phyloP scores from a whole-genome alignment of 2,888 invertebrate genomes.

The Dryobota labecula region DNA sequence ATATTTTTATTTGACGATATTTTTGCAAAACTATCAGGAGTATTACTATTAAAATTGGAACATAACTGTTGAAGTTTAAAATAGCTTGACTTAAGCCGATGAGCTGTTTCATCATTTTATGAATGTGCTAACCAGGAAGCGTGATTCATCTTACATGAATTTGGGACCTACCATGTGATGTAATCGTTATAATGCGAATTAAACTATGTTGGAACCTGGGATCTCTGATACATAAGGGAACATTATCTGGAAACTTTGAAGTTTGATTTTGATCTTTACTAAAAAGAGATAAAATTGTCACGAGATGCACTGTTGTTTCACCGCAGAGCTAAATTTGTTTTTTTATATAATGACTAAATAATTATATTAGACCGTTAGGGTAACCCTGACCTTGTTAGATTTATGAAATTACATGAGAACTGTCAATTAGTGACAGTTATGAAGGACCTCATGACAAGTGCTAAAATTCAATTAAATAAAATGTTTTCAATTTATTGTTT shows the following conservation, averaged over 20 bases:
- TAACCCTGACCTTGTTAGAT: background rate
- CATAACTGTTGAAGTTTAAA: background rate
- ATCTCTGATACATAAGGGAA: background rate
- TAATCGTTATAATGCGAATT: conserved; percentile 55
- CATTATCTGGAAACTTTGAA: background rate
- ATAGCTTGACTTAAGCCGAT: conserved; percentile 25
- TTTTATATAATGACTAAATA: too few species aligned
- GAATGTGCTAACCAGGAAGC: conserved; percentile 23
- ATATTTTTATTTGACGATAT: background rate
- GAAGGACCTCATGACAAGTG: background rate
- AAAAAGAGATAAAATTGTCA: background rate
- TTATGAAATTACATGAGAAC: background rate
- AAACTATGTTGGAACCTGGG: conserved; percentile 4
- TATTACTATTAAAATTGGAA: background rate
- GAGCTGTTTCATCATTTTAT: conserved; percentile 35
- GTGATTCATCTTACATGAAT: conserved; percentile 65
- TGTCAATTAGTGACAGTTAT: conserved; percentile 3
- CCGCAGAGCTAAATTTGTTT: background rate
- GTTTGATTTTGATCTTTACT: background rate
- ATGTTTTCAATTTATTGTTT: background rate
- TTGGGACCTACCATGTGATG: conserved; percentile 56
- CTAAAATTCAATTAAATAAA: background rate
- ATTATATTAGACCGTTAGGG: background rate
- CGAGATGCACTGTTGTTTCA: too few species aligned
- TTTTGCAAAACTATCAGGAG: background rate